phyloP scores from a whole-genome alignment of 1,140 invertebrate genomes.

The Paralvinella palmiformis region DNA sequence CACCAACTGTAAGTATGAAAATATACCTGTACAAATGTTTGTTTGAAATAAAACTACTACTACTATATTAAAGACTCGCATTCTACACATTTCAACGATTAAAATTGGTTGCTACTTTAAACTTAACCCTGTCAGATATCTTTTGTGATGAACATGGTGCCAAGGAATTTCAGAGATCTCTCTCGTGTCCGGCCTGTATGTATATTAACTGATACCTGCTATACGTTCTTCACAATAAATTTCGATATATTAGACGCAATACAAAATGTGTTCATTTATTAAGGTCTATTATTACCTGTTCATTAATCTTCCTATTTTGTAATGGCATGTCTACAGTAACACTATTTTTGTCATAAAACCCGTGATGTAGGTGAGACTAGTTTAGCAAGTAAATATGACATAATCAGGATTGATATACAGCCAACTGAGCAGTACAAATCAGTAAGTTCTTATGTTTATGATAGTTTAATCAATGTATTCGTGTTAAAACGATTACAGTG shows the following conservation, averaged over 20 bases:
- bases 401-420: background rate
- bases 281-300: background rate
- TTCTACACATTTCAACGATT: too few relatives aligned
- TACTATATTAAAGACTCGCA: too few relatives aligned
- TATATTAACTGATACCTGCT: background rate
- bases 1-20: too few relatives aligned
- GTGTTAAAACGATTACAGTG: background rate
- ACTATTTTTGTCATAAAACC: background rate
- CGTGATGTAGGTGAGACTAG: conserved; percentile 1
- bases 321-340: background rate
- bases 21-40: too few relatives aligned
- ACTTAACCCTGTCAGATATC: conserved; percentile 1
- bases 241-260: too few relatives aligned
- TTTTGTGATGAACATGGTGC: conserved; percentile 9
- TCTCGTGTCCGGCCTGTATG: background rate
- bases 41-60: too few relatives aligned
- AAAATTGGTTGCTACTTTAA: too few relatives aligned
- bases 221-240: too few relatives aligned
- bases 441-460: background rate
- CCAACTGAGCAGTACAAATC: conserved; percentile 6
- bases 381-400: conserved; percentile 4
- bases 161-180: background rate
- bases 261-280: background rate
- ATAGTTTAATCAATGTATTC: background rate
- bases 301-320: background rate